A percentile compares a stretch with the other conserved stretches of the same genome.
These are phyloP conservation scores for Pollenia griseotomentosa DNA, from an alignment of 2,888 invertebrate genomes.

Conservation along the genomic window DNA sequence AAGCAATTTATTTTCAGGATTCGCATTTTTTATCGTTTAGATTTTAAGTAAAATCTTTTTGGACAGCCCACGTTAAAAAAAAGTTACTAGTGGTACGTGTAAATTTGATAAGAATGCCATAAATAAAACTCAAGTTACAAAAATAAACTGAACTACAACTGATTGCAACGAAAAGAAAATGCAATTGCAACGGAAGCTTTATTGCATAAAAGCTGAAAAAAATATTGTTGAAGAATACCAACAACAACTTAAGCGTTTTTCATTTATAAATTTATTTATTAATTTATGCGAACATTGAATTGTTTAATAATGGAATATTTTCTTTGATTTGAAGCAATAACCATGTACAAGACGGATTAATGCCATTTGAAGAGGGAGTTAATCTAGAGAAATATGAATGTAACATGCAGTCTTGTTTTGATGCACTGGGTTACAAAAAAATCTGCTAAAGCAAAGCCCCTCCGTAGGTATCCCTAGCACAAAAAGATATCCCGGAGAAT, in stretches of 20 bases:
- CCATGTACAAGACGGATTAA: not conserved
- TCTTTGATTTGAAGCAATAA: not conserved
- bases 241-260: slow-evolving; percentile 4
- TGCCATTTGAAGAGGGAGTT: not conserved
- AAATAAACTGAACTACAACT: slow-evolving; percentile 6
- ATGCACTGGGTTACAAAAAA: too few species aligned
- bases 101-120: slow-evolving; percentile 58
- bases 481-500: too few species aligned
- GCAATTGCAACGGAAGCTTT: slow-evolving; percentile 40
- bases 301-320: slow-evolving; percentile 33
- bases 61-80: not conserved
- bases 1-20: too few species aligned
- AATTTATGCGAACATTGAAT: slow-evolving; percentile 42
- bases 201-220: slow-evolving; percentile 45
- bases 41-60: not conserved
- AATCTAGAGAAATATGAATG: not conserved
- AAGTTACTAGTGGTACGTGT: slow-evolving; percentile 16
- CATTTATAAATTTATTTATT: slow-evolving; percentile 34
- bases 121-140: slow-evolving; percentile 43
- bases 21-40: too few species aligned
- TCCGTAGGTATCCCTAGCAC: too few species aligned
- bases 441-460: too few species aligned
- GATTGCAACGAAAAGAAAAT: slow-evolving; percentile 22
- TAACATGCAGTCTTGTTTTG: too few species aligned
- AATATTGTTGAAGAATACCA: not conserved